Conservation (phyloP, 2,113 vertebrate genomes). For the Rhodinocichla rosea region DNA sequence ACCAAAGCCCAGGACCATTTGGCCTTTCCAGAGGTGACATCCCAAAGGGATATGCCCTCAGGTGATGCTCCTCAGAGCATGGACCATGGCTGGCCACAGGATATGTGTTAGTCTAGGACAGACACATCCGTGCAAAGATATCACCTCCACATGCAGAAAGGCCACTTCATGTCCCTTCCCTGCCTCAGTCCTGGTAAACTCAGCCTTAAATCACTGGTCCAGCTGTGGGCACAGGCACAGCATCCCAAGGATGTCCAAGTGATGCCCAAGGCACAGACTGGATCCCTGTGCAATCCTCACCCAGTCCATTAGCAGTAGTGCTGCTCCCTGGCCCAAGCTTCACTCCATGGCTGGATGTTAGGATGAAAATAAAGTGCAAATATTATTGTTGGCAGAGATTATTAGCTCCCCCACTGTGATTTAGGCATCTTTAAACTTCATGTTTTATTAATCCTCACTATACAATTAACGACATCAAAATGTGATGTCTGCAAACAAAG, state of each 20-base stretch:
- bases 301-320: background rate
- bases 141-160: background rate
- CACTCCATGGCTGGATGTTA: background rate
- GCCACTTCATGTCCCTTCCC: background rate
- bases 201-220: background rate
- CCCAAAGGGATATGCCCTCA: accelerated
- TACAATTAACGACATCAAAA: background rate
- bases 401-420: background rate
- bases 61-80: background rate
- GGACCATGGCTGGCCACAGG: background rate
- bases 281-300: background rate
- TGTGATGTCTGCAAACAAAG: slow-evolving; percentile 33
- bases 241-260: background rate
- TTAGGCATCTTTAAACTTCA: slow-evolving; percentile 17
- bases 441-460: slow-evolving; percentile 31
- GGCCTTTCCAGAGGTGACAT: background rate
- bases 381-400: slow-evolving; percentile 38
- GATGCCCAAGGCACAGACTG: background rate
- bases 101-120: background rate
- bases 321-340: background rate
- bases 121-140: background rate
- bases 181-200: background rate
- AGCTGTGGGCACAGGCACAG: background rate
- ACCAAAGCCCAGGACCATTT: background rate
- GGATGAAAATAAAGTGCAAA: slow-evolving; percentile 22